Evolutionary conservation across 2,797 vertebrate genomes (phyloP), one percentile per base, ranked within the genome.

Genomic region (Aldrovandia affinis): DNA sequence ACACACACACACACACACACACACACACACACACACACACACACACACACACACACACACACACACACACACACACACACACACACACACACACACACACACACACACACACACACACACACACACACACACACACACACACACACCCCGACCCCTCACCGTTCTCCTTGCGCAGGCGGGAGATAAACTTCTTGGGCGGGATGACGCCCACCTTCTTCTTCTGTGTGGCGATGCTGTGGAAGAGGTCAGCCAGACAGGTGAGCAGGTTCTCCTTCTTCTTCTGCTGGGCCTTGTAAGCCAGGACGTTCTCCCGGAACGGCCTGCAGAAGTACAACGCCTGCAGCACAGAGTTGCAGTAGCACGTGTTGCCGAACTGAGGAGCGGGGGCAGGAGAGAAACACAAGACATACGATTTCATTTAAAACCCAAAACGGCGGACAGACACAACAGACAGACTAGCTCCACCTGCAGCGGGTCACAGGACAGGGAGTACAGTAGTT

Each of bases 201-300:
- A 99, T 99, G 92, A 99, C 97, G 81, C 98, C 98, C 80, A 99
- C 98, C 91, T 99, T 99, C 92, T 99, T 99, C 94, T 99, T 99
- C 95, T 99, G 98, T 0, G 98, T 99, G 90, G 98, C 95, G 10
- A 99, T 99, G 94, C 97, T 99, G 93, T 99, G 98, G 93, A 99
- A 99, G 88, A 99, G 98, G 93, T 99, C 98, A 0, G 98, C 98
- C 93, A 99, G 94, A 89, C 98, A 99, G 0, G 98, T 99, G 94
- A 99, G 89, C 92, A 99, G 94, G 93, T 98, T 99, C 96, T 99
- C 98, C 91, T 98, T 99, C 95, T 98, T 99, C 93, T 98, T 99
- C 93, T 98, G 98, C 94, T 98, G 97, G 87, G 97, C 97, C 94
- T 98, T 99, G 94, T 99, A 99, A 0, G 97, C 96, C 95, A 99